These are phyloP conservation scores for Pygocentrus nattereri DNA, from an alignment of 2,797 vertebrate species.

Conservation along the genomic window DNA sequence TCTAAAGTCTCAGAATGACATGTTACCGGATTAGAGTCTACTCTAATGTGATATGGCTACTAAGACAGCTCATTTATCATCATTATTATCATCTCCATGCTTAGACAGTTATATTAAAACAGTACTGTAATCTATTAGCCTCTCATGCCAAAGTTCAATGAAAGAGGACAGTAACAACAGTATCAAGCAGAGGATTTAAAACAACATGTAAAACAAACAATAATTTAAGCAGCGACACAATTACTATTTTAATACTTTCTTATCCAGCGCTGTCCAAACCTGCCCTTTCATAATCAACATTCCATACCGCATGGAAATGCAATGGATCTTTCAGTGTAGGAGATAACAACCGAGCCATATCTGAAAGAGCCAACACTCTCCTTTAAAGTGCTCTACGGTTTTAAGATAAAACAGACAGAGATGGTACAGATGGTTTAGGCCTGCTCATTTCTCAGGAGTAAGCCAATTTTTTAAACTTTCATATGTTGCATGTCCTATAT, in stretches of 20 bases:
- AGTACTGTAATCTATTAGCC: conserved; percentile 2
- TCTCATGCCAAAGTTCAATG: not conserved
- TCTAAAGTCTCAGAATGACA: conserved; percentile 61
- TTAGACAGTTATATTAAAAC: conserved; percentile 41
- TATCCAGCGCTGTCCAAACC: not conserved
- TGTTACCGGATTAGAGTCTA: conserved; percentile 71
- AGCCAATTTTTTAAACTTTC: no score
- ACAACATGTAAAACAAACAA: not conserved
- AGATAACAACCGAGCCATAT: not conserved
- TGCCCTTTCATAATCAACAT: not conserved
- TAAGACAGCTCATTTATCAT: conserved; percentile 70
- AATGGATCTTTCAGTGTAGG: not conserved
- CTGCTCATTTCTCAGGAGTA: not conserved
- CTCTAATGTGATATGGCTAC: conserved; percentile 67
- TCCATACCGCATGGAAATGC: not conserved
- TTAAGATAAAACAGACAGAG: not conserved
- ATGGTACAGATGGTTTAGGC: not conserved
- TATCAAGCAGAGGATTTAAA: not conserved
- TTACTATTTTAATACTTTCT: not conserved
- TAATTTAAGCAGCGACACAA: not conserved
- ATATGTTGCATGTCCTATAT: no score
- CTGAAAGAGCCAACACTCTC: not conserved
- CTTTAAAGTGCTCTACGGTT: not conserved
- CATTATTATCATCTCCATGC: conserved; percentile 49
- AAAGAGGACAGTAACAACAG: no score